These are phyloP conservation scores for Chaetodon trifasciatus DNA, from an alignment of 2,797 vertebrate species.

Conservation along the genomic window DNA sequence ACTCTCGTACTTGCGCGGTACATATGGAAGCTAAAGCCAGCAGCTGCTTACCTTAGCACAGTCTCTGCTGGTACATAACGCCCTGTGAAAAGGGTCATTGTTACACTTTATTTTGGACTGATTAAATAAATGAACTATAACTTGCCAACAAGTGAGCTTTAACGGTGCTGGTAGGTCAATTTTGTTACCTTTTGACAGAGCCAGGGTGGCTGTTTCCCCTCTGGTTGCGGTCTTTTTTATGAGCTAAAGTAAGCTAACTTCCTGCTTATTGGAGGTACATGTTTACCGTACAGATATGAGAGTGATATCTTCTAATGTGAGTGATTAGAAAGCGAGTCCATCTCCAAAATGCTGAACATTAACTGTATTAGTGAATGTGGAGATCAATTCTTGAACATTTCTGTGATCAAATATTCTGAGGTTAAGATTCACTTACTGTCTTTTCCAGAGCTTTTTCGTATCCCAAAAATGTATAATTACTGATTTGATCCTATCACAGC, in stretches of 20 bases:
- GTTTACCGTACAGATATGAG: background rate
- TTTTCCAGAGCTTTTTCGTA: background rate
- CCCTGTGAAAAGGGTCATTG: background rate
- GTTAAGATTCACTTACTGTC: background rate
- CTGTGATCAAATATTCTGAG: background rate
- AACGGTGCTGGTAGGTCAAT: background rate
- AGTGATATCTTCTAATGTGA: background rate
- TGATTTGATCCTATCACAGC: slow-evolving; percentile 79
- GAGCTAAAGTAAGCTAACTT: background rate
- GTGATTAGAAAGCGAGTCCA: no score
- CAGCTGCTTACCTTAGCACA: background rate
- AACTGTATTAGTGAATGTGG: background rate
- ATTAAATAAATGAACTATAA: background rate
- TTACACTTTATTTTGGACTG: background rate
- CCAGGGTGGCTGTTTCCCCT: background rate
- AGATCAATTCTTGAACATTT: background rate
- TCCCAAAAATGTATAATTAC: background rate
- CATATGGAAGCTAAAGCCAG: background rate
- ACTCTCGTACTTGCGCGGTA: background rate
- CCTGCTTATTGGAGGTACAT: background rate
- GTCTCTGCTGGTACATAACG: background rate
- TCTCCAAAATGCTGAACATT: background rate
- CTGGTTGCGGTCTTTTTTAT: background rate
- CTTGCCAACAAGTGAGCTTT: background rate
- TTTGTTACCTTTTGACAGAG: background rate